Conservation (phyloP, 2,797 vertebrate genomes). For the Microhierax caerulescens region DNA sequence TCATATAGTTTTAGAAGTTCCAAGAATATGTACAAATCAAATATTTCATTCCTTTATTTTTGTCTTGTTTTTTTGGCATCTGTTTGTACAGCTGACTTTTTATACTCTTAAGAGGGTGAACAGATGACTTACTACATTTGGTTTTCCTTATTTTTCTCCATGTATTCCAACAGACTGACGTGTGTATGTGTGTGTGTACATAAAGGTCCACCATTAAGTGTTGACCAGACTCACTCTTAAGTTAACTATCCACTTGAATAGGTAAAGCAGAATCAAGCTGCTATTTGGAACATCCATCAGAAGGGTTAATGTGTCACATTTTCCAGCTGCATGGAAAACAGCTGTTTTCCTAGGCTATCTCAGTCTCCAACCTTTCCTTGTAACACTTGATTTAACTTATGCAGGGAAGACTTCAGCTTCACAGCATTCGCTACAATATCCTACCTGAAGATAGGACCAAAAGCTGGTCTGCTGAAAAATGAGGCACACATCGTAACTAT, state of each 20-base stretch:
- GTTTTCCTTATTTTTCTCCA: background rate
- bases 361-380: background rate
- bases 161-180: background rate
- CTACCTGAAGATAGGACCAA: conserved; percentile 89
- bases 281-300: background rate
- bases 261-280: background rate
- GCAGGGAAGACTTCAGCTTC: conserved; percentile 95
- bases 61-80: background rate
- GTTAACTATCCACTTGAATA: background rate
- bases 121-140: background rate
- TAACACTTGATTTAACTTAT: conserved; percentile 23
- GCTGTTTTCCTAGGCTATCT: background rate
- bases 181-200: accelerated
- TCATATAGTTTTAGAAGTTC: background rate
- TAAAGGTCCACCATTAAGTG: background rate
- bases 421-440: conserved; percentile 95
- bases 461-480: conserved; percentile 83
- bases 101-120: background rate
- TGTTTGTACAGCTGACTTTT: background rate
- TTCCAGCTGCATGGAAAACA: no score
- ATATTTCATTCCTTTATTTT: background rate
- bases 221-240: background rate
- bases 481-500: conserved; percentile 78
- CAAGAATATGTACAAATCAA: background rate
- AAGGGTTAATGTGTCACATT: background rate